Percentiles rank a stretch among this genome's conserved stretches.
Evolutionary conservation across 2,113 vertebrate genomes (phyloP).

Genomic region (Callorhinus ursinus): DNA sequence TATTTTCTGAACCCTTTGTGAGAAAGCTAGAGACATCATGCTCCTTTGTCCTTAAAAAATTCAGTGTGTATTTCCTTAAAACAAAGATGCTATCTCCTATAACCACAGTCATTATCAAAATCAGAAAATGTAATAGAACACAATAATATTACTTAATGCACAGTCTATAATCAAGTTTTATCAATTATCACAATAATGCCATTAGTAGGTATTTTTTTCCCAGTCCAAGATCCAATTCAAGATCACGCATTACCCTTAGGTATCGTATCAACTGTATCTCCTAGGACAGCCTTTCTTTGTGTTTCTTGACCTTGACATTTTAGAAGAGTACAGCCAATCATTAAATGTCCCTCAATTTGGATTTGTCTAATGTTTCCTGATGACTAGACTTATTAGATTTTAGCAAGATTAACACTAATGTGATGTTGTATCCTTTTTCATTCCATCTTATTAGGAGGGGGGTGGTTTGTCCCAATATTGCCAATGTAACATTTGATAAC

Average conservation of each 20-base stretch:
- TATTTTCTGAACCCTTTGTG: background rate
- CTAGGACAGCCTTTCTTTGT: background rate
- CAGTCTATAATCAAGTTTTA: background rate
- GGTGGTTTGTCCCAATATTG: background rate
- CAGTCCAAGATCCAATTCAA: background rate
- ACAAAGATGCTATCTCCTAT: background rate
- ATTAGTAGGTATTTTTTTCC: background rate
- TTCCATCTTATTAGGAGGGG: background rate
- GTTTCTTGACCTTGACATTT: background rate
- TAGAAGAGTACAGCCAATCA: background rate
- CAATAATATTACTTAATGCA: background rate
- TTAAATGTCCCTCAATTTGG: background rate
- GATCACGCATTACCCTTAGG: background rate
- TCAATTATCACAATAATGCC: background rate
- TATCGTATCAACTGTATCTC: background rate
- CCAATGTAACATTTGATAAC: background rate
- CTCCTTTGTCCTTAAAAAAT: background rate
- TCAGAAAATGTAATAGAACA: background rate
- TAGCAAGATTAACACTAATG: background rate
- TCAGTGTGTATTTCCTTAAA: background rate
- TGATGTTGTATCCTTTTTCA: background rate
- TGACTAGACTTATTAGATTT: background rate
- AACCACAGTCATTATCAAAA: background rate
- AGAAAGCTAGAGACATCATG: background rate
- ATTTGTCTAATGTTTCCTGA: background rate